A percentile compares a stretch with the other conserved stretches of the same genome.
Evolutionary conservation across 2,113 vertebrate species (phyloP).

Genomic region (Crypturellus undulatus): DNA sequence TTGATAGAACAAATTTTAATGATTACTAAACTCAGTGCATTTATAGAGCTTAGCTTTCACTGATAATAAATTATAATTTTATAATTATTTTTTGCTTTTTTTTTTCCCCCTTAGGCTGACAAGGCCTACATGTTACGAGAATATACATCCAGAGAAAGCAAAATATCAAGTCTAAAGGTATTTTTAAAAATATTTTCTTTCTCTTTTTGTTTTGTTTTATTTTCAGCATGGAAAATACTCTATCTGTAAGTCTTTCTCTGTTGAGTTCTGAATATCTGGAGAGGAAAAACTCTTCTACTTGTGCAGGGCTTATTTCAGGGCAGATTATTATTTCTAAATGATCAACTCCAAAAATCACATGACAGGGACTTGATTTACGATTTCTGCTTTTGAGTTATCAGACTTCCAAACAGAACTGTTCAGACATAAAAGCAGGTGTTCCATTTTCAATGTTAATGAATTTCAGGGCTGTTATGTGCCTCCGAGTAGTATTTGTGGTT

Average conservation of each 20-base stretch:
- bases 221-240: not conserved
- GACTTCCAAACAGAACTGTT: not conserved
- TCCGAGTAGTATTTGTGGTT: not conserved
- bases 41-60: not conserved
- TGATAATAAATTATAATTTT: not conserved
- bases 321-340: not conserved
- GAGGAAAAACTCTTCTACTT: not conserved
- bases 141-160: slow-evolving; percentile 94
- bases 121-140: slow-evolving; percentile 91
- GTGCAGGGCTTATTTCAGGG: not conserved
- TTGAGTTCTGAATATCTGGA: not conserved
- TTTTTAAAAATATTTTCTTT: not conserved
- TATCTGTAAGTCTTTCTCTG: not conserved
- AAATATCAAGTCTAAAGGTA: slow-evolving; percentile 91
- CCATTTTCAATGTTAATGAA: not conserved
- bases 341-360: not conserved
- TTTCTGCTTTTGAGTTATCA: not conserved
- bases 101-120: slow-evolving; percentile 80
- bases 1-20: not conserved
- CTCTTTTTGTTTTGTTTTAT: not conserved
- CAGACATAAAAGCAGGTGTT: not conserved
- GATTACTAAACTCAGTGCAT: not conserved
- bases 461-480: not conserved
- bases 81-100: not conserved
- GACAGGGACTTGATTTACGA: not conserved